A percentile compares a stretch with the other conserved stretches of the same genome.
Conservation (phyloP, 2,797 vertebrate species). For the Lates japonicus region DNA sequence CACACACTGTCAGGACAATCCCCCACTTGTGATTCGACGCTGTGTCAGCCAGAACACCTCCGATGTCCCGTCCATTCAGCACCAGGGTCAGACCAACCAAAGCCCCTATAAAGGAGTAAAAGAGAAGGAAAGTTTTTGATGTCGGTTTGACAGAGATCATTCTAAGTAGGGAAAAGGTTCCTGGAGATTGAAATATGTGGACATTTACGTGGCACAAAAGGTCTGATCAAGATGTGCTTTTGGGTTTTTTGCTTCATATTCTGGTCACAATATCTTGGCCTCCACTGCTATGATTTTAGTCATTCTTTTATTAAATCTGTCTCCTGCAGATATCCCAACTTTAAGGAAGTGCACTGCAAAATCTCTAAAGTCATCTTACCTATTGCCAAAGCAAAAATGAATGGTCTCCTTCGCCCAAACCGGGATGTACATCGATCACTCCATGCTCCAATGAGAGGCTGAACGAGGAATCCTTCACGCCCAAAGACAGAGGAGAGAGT, state of each 20-base stretch:
- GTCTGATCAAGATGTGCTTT: not conserved
- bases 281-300: not conserved
- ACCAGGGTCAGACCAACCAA: conserved; percentile 93
- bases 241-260: not conserved
- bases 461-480: conserved; percentile 94
- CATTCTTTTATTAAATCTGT: not conserved
- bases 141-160: not conserved
- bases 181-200: not conserved
- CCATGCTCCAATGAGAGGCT: conserved; percentile 96
- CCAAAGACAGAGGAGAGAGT: conserved; percentile 33
- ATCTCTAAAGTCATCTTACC: conserved; percentile 82
- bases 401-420: conserved; percentile 95
- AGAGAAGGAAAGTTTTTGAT: not conserved
- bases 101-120: conserved; percentile 84
- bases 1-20: conserved; percentile 94
- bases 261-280: not conserved
- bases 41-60: conserved; percentile 90
- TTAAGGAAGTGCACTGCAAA: not conserved
- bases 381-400: conserved; percentile 96
- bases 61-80: conserved; percentile 96
- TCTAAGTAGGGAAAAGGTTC: not conserved
- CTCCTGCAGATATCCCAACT: not conserved
- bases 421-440: conserved; percentile 97
- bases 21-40: conserved; percentile 94
- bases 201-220: not conserved